phyloP scores from a whole-genome alignment of 1,140 invertebrate species.

The Liolophura sinensis region DNA sequence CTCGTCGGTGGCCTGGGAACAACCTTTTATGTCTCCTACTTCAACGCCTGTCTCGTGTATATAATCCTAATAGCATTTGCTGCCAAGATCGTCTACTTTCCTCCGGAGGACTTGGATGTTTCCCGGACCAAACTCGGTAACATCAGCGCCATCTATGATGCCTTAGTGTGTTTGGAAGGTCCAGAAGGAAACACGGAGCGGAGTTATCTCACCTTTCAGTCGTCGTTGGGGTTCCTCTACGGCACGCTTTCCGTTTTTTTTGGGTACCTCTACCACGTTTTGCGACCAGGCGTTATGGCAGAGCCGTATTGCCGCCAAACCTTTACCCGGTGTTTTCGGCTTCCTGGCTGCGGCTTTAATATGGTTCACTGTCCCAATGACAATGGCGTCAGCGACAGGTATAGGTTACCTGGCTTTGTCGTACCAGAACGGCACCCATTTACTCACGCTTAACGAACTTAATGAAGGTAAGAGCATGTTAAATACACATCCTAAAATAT shows the following conservation, averaged over 20 bases:
- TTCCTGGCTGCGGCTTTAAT: conserved; percentile 51
- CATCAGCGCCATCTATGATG: conserved; percentile 32
- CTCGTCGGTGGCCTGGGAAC: conserved; percentile 46
- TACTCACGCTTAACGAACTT: conserved; percentile 32
- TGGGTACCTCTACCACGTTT: conserved; percentile 32
- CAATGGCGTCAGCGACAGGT: conserved; percentile 46
- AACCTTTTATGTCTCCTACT: conserved; percentile 35
- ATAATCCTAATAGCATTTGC: conserved; percentile 25
- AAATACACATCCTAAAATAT: not conserved
- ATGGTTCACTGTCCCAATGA: conserved; percentile 54
- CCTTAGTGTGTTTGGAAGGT: conserved; percentile 5
- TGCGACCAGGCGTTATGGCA: conserved; percentile 51
- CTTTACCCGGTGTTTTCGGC: conserved; percentile 46
- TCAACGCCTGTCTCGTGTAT: conserved; percentile 30
- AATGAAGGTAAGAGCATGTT: conserved; percentile 31
- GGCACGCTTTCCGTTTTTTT: conserved; percentile 28
- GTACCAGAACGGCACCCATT: conserved; percentile 27
- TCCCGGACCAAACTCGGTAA: conserved; percentile 44
- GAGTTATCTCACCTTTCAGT: conserved; percentile 37
- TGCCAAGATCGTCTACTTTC: conserved; percentile 27
- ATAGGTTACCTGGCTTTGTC: conserved; percentile 41
- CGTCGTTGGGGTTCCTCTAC: conserved; percentile 30
- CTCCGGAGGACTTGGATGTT: conserved; percentile 26
- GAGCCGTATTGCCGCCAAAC: conserved; percentile 48
- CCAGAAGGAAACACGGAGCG: conserved; percentile 26